Evolutionary conservation across 2,797 vertebrate species (phyloP).

Genomic region (Clarias laeviceps): DNA sequence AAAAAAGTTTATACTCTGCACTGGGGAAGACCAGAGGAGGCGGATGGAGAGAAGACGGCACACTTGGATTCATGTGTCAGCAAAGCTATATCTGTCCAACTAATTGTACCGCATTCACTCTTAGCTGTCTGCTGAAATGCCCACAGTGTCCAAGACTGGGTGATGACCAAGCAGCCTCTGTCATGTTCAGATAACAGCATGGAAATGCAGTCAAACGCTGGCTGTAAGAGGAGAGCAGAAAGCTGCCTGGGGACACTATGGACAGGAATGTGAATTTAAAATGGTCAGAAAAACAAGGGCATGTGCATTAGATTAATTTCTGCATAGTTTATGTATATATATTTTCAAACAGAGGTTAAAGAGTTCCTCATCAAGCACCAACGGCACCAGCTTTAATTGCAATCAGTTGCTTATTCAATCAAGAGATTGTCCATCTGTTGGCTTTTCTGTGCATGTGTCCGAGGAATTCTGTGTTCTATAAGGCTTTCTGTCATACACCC

Average conservation of each 20-base stretch:
- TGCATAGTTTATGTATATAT: background rate
- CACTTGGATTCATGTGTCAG: conserved; percentile 60
- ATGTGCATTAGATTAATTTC: background rate
- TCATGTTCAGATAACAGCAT: conserved; percentile 1
- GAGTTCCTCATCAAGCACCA: background rate
- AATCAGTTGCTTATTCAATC: conserved; percentile 8
- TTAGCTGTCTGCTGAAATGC: conserved; percentile 39
- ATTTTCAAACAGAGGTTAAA: background rate
- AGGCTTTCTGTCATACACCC: background rate
- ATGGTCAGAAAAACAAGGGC: background rate
- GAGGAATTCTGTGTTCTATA: conserved; percentile 46
- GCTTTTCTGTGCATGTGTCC: background rate
- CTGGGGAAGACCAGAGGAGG: conserved; percentile 18
- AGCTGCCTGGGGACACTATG: conserved; percentile 32
- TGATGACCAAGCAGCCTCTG: conserved; percentile 28
- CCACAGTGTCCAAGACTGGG: conserved; percentile 58
- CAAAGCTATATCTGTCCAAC: conserved; percentile 66
- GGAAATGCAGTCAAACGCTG: conserved; percentile 14
- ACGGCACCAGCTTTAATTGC: background rate
- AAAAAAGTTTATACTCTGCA: conserved; percentile 34
- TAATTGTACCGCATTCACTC: conserved; percentile 62
- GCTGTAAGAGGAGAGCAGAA: background rate
- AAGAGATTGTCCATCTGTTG: conserved; percentile 15
- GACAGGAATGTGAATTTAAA: background rate
- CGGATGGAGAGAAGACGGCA: conserved; percentile 7